Percentiles rank a stretch among this genome's conserved stretches.
phyloP scores from a whole-genome alignment of 2,113 vertebrate genomes.

The Oriolus oriolus region DNA sequence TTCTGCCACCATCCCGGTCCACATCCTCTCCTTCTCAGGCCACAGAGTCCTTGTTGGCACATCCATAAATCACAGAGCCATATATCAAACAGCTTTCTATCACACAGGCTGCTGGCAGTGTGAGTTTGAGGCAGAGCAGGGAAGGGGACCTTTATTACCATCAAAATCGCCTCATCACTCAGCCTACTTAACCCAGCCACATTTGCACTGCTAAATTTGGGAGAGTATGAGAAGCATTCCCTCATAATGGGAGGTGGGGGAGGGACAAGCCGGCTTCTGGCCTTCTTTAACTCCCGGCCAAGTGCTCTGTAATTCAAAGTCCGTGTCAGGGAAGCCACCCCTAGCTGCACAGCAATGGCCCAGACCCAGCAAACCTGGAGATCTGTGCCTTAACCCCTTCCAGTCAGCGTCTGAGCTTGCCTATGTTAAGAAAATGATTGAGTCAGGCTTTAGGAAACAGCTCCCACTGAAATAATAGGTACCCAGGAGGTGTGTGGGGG shows the following conservation, averaged over 20 bases:
- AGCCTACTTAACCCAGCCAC: neutral
- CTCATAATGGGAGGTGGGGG: neutral
- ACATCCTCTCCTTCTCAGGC: neutral
- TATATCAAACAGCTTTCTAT: neutral
- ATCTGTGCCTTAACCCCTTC: neutral
- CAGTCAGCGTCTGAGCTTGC: neutral
- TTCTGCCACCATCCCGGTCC: neutral
- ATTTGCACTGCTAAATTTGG: conserved; percentile 32
- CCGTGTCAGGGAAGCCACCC: neutral
- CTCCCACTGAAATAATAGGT: neutral
- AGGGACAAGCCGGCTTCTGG: neutral
- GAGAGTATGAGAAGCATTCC: conserved; percentile 43
- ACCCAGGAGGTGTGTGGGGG: neutral
- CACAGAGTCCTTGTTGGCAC: neutral
- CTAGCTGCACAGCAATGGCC: neutral
- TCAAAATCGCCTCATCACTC: neutral
- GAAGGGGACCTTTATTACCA: neutral
- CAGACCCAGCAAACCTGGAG: neutral
- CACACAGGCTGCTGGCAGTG: neutral
- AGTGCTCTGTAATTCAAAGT: neutral
- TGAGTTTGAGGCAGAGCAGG: neutral
- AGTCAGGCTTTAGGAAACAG: neutral
- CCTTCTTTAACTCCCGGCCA: conserved; percentile 16
- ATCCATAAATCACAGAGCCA: neutral
- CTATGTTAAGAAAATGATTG: neutral